Evolutionary conservation across 2,888 invertebrate genomes (phyloP).

Genomic region (Oscheius sp.): DNA sequence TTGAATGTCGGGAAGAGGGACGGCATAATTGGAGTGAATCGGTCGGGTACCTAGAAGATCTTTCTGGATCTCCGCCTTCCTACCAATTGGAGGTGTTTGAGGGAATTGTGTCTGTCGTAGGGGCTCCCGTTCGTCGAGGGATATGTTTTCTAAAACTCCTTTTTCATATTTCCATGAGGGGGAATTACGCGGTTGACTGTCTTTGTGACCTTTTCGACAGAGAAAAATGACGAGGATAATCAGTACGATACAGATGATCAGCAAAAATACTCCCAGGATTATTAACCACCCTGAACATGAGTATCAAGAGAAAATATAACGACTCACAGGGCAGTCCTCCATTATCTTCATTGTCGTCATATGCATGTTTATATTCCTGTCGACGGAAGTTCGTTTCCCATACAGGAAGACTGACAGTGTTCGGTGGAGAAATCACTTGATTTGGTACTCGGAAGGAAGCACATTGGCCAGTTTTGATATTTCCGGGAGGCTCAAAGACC

Average conservation of each 20-base stretch:
- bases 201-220: slow-evolving; percentile 12
- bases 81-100: slow-evolving; percentile 17
- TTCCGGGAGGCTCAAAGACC: neutral
- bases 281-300: slow-evolving; percentile 8
- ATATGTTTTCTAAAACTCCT: slow-evolving; percentile 18
- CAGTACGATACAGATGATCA: slow-evolving; percentile 2
- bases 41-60: neutral
- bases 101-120: slow-evolving; percentile 21
- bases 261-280: slow-evolving; percentile 2
- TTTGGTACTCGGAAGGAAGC: slow-evolving; percentile 42
- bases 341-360: neutral
- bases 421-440: slow-evolving; percentile 16
- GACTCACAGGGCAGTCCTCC: slow-evolving; percentile 13
- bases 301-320: neutral
- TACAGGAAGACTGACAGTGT: slow-evolving; percentile 46
- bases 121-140: slow-evolving; percentile 20
- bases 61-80: neutral
- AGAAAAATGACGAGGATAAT: slow-evolving; percentile 18
- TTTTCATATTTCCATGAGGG: slow-evolving; percentile 6
- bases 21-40: slow-evolving; percentile 11
- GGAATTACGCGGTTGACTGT: slow-evolving; percentile 7
- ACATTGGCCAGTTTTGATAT: slow-evolving; percentile 26
- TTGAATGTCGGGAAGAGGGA: slow-evolving; percentile 20
- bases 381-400: slow-evolving; percentile 54
- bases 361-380: slow-evolving; percentile 7